A percentile compares a stretch with the other conserved stretches of the same genome.
These are phyloP conservation scores for Parnassius smintheus DNA, from an alignment of 2,888 invertebrate genomes.

Conservation along the genomic window DNA sequence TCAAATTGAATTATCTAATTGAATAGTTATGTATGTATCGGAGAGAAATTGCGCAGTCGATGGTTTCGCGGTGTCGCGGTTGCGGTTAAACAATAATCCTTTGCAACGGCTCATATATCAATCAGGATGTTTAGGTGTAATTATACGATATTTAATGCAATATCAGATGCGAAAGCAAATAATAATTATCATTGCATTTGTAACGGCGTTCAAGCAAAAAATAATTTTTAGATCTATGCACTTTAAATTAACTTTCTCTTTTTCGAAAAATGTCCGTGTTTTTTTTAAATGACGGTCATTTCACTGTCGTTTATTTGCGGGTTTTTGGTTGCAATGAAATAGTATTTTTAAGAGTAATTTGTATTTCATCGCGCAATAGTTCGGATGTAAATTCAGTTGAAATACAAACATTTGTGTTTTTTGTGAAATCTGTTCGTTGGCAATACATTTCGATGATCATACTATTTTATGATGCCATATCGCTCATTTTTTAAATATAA, in stretches of 20 bases:
- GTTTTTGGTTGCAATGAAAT: slow-evolving; percentile 10
- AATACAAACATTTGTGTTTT: slow-evolving; percentile 14
- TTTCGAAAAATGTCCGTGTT: neutral
- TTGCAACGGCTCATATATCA: slow-evolving; percentile 22
- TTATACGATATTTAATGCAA: slow-evolving; percentile 24
- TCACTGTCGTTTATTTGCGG: slow-evolving; percentile 8
- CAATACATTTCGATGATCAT: slow-evolving; percentile 15
- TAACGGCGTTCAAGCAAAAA: neutral
- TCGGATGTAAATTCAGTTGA: slow-evolving; percentile 21
- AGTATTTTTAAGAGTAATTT: slow-evolving; percentile 23
- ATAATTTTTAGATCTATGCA: neutral
- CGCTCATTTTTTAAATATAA: slow-evolving; percentile 8
- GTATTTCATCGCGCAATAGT: slow-evolving; percentile 20
- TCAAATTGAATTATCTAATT: slow-evolving; percentile 18
- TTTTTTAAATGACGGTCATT: neutral
- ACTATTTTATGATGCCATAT: neutral
- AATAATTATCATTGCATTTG: slow-evolving; percentile 8
- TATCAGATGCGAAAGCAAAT: slow-evolving; percentile 5
- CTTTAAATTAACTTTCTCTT: neutral
- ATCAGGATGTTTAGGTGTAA: slow-evolving; percentile 25
- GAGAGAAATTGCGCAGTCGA: slow-evolving; percentile 8
- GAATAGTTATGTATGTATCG: slow-evolving; percentile 2
- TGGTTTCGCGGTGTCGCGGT: slow-evolving; percentile 11
- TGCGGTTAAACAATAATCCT: slow-evolving; percentile 21
- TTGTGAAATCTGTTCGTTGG: slow-evolving; percentile 14